Evolutionary conservation across 2,113 vertebrate species (phyloP).

Genomic region (Felis chaus): DNA sequence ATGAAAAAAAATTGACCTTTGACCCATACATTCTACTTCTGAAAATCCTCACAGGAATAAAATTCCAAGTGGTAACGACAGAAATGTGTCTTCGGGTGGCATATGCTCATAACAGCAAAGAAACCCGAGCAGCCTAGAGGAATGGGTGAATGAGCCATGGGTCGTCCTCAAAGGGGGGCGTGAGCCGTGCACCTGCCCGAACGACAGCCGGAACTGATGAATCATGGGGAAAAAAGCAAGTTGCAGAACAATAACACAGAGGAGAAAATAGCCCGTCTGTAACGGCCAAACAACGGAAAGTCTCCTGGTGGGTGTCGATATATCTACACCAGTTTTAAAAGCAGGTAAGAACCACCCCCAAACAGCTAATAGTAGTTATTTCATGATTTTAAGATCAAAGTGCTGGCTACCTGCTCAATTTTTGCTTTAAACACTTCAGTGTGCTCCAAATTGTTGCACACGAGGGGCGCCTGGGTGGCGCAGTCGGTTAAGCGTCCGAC

Average conservation of each 20-base stretch:
- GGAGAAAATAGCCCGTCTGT: not conserved
- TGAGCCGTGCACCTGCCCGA: no score
- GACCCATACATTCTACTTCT: not conserved
- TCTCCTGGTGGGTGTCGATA: fast-evolving
- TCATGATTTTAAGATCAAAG: not conserved
- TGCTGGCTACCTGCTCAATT: fast-evolving
- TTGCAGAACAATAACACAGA: not conserved
- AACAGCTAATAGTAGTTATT: not conserved
- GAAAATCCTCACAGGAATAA: not conserved
- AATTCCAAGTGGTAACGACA: not conserved
- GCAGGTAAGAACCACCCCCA: not conserved
- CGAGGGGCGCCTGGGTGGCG: no score
- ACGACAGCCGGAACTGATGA: not conserved
- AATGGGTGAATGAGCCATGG: fast-evolving
- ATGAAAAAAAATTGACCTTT: not conserved
- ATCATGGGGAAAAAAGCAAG: no score
- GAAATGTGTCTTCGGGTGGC: fast-evolving
- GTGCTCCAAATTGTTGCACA: not conserved
- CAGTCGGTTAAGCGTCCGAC: no score
- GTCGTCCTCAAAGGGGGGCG: fast-evolving
- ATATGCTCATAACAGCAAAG: not conserved
- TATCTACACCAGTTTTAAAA: not conserved
- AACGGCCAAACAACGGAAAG: not conserved
- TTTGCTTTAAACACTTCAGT: not conserved
- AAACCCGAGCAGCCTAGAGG: not conserved